A percentile compares a stretch with the other conserved stretches of the same genome.
Conservation (phyloP, 1,140 invertebrate species). For the Hesperophylax magnus region DNA sequence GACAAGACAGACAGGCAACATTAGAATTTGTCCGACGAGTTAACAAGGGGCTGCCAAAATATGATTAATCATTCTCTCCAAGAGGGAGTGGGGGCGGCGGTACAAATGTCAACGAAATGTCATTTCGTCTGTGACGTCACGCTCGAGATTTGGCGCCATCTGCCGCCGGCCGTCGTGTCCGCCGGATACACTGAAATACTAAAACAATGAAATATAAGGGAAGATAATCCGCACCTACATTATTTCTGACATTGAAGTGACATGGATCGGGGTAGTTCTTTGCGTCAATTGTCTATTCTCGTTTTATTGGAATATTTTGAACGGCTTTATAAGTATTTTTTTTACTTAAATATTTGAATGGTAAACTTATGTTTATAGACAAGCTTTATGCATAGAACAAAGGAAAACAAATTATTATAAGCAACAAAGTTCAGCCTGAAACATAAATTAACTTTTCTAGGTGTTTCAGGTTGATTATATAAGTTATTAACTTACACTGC, state of each 20-base stretch:
- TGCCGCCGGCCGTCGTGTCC: conserved; percentile 6
- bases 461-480: too few relatives aligned
- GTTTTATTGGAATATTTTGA: too few relatives aligned
- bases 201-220: conserved; percentile 2
- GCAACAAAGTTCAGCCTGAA: too few relatives aligned
- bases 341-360: too few relatives aligned
- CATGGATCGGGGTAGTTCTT: too few relatives aligned
- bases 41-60: conserved; percentile 40
- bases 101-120: conserved; percentile 40
- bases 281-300: too few relatives aligned
- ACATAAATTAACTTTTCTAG: too few relatives aligned
- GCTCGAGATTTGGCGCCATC: conserved; percentile 26
- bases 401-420: too few relatives aligned
- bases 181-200: background rate
- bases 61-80: conserved; percentile 32
- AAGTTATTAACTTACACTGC: too few relatives aligned
- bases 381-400: too few relatives aligned
- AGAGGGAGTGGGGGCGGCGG: background rate
- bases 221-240: conserved; percentile 11
- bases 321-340: too few relatives aligned
- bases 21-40: conserved; percentile 33
- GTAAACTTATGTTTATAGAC: too few relatives aligned
- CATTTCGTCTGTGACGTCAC: conserved; percentile 26
- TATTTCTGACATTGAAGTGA: conserved; percentile 4
- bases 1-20: conserved; percentile 28